Conservation (phyloP, 2,113 vertebrate species). For the Steatornis caripensis region DNA sequence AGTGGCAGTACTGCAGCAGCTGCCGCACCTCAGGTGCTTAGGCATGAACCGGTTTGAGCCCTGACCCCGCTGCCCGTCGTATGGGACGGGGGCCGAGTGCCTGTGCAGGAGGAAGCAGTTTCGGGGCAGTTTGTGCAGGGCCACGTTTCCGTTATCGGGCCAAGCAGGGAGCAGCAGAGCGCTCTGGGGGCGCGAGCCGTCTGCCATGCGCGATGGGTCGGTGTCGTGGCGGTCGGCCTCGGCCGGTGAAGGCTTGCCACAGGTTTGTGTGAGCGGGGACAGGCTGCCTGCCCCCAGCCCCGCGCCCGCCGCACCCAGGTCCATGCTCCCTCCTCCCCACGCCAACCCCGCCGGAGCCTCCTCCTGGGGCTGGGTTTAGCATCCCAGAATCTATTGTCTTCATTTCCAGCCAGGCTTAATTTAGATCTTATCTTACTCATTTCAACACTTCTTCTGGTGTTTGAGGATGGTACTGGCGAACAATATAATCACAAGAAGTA, state of each 20-base stretch:
- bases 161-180: background rate
- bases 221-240: fast-evolving
- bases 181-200: background rate
- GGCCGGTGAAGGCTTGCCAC: background rate
- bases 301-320: fast-evolving
- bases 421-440: background rate
- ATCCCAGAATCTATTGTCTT: background rate
- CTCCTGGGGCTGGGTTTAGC: background rate
- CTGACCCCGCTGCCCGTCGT: fast-evolving
- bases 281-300: background rate
- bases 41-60: fast-evolving
- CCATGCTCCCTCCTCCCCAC: background rate
- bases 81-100: fast-evolving
- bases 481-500: background rate
- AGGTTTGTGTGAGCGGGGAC: background rate
- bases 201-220: fast-evolving
- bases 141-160: fast-evolving
- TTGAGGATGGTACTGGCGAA: background rate
- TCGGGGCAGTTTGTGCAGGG: background rate
- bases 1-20: background rate
- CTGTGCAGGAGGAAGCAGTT: fast-evolving
- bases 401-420: background rate
- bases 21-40: fast-evolving
- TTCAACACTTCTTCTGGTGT: background rate
- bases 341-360: background rate